Percentiles rank a stretch among this genome's conserved stretches.
phyloP scores from a whole-genome alignment of 2,113 vertebrate genomes.

The Osmerus eperlanus region DNA sequence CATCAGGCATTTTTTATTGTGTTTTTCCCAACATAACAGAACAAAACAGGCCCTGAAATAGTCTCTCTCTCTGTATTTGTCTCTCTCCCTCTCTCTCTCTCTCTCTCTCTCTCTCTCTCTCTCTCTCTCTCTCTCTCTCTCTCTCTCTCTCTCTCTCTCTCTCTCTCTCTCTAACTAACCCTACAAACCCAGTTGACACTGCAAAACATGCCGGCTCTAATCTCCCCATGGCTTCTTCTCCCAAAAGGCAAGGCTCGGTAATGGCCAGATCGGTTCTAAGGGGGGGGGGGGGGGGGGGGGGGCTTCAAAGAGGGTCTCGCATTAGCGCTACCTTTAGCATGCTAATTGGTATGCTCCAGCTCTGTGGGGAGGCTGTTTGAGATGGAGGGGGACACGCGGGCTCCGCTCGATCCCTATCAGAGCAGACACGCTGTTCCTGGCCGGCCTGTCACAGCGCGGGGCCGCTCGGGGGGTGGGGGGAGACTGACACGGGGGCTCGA shows the following conservation, averaged over 20 bases:
- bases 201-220: constrained; percentile 34
- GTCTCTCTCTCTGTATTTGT: too few relatives aligned
- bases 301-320: constrained; percentile 50
- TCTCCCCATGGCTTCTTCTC: constrained; percentile 47
- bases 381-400: constrained; percentile 54
- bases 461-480: constrained; percentile 35
- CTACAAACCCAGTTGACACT: constrained; percentile 48
- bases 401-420: constrained; percentile 47
- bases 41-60: too few relatives aligned
- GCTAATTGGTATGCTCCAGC: constrained; percentile 69
- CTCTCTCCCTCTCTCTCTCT: too few relatives aligned
- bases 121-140: too few relatives aligned
- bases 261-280: constrained; percentile 48
- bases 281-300: background rate
- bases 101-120: too few relatives aligned
- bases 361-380: constrained; percentile 65
- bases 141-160: too few relatives aligned
- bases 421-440: constrained; percentile 42
- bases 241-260: constrained; percentile 6
- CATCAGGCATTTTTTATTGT: background rate
- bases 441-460: constrained; percentile 42
- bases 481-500: constrained; percentile 14
- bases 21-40: background rate
- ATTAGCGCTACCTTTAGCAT: constrained; percentile 65
- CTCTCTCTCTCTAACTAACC: background rate